phyloP scores from a whole-genome alignment of 2,888 invertebrate species.

The Muschampia plurimacula region DNA sequence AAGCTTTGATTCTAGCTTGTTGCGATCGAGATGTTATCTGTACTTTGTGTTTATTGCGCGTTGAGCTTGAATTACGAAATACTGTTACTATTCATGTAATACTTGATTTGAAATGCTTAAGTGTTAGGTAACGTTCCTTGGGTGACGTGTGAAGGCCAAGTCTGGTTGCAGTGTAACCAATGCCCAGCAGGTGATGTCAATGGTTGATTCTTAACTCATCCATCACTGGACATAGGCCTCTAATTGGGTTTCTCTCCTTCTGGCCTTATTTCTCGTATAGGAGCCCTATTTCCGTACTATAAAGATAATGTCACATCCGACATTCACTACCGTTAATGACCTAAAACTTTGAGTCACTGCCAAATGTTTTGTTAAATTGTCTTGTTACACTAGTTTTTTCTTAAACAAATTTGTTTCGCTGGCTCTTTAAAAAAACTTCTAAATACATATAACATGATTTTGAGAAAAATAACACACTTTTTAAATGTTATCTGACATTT shows the following conservation, averaged over 20 bases:
- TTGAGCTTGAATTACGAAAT: constrained; percentile 28
- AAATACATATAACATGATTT: too few species aligned
- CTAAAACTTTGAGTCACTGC: too few species aligned
- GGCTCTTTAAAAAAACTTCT: too few species aligned
- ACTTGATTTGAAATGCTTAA: constrained; percentile 9
- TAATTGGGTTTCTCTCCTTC: background rate
- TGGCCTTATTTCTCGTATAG: too few species aligned
- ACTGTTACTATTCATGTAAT: constrained; percentile 20
- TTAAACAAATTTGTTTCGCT: too few species aligned
- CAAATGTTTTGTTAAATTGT: too few species aligned
- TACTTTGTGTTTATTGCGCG: constrained; percentile 20
- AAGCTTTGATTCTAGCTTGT: constrained; percentile 24
- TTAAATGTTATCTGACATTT: too few species aligned
- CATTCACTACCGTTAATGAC: too few species aligned
- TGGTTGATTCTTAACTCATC: background rate
- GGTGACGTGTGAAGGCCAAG: constrained; percentile 1
- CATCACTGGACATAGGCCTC: background rate
- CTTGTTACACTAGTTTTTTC: too few species aligned
- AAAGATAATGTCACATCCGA: too few species aligned
- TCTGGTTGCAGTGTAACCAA: background rate
- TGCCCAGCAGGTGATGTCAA: background rate
- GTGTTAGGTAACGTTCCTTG: background rate
- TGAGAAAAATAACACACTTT: too few species aligned
- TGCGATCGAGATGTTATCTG: constrained; percentile 32
- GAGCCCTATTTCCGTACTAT: too few species aligned